Conservation (phyloP, 2,797 vertebrate genomes). For the Parotocinclus haroldoi region DNA sequence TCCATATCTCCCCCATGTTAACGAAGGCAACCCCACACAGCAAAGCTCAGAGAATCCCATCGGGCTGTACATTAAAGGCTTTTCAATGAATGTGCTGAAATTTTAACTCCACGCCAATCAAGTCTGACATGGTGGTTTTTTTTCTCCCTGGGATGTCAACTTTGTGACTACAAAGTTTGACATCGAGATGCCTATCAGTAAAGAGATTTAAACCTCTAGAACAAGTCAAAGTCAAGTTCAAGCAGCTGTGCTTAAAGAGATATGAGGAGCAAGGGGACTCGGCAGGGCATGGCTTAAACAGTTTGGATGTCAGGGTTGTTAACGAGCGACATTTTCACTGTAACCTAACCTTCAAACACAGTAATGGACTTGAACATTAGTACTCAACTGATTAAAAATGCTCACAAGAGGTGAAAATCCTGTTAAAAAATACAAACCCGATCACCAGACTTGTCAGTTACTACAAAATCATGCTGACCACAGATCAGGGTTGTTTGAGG, state of each 20-base stretch:
- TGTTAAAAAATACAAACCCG: no score
- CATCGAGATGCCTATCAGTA: no score
- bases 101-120: constrained; percentile 68
- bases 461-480: no score
- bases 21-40: constrained; percentile 66
- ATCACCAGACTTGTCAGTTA: no score
- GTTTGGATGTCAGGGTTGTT: neutral
- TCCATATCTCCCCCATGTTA: constrained; percentile 70
- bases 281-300: neutral
- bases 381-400: no score
- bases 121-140: constrained; percentile 36
- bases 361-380: no score
- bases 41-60: constrained; percentile 63
- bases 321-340: neutral
- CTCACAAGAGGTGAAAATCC: no score
- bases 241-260: no score
- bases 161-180: neutral
- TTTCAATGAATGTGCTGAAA: constrained; percentile 63
- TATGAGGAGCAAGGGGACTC: neutral
- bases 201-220: no score
- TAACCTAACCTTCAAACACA: no score
- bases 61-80: constrained; percentile 59
- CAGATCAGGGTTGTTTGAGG: no score
- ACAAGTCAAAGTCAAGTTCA: no score
- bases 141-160: constrained; percentile 27